Conservation (phyloP, 2,888 invertebrate genomes). For the Camponotus fellah region DNA sequence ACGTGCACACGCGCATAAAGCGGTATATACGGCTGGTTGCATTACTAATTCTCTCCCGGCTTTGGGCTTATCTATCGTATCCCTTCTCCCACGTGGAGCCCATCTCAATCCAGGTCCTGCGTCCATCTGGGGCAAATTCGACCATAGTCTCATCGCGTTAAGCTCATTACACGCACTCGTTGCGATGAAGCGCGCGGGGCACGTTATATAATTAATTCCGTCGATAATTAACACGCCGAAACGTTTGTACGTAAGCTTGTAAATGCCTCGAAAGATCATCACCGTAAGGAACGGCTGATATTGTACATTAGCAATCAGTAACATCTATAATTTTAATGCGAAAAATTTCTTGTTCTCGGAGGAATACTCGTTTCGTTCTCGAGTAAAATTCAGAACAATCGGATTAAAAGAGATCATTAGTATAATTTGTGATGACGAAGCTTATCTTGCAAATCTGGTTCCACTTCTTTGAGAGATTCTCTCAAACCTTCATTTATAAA, state of each 20-base stretch:
- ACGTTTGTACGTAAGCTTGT: constrained; percentile 23
- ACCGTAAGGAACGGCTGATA: not conserved
- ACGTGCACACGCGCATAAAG: constrained; percentile 73
- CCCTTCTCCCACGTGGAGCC: constrained; percentile 57
- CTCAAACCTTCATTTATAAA: not conserved
- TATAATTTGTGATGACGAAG: not conserved
- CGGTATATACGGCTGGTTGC: constrained; percentile 72
- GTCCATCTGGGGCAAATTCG: constrained; percentile 61
- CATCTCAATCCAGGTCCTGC: constrained; percentile 68
- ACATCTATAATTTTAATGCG: not conserved
- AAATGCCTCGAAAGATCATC: constrained; percentile 6
- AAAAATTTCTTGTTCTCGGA: not conserved
- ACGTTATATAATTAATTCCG: constrained; percentile 52
- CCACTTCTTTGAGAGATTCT: not conserved
- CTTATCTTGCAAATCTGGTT: not conserved
- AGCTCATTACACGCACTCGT: constrained; percentile 52
- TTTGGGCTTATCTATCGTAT: constrained; percentile 73
- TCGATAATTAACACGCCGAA: constrained; percentile 35
- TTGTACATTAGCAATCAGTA: not conserved
- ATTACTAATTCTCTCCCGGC: constrained; percentile 79
- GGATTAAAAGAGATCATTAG: not conserved
- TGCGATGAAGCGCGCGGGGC: constrained; percentile 38
- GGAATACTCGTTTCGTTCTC: not conserved
- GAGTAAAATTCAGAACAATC: not conserved
- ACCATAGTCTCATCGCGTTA: constrained; percentile 59